Conservation (phyloP, 2,797 vertebrate species). For the Streptopelia turtur region DNA sequence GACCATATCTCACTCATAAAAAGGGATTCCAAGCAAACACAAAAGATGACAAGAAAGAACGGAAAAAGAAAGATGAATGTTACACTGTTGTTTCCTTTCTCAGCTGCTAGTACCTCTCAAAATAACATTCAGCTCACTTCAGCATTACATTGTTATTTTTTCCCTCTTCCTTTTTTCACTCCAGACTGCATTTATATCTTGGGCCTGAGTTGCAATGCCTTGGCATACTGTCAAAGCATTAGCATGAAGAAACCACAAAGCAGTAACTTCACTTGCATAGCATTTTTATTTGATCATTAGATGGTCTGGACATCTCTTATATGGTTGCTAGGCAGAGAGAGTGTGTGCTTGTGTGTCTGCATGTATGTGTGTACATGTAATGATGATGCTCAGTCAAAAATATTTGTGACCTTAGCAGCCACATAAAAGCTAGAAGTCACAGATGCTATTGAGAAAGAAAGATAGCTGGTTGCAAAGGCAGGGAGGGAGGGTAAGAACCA, state of each 20-base stretch:
- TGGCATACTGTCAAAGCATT: conserved; percentile 34
- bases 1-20: not conserved
- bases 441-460: not conserved
- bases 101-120: not conserved
- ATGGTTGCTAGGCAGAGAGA: not conserved
- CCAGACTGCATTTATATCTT: not conserved
- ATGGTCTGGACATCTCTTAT: not conserved
- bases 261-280: not conserved
- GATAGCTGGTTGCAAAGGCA: not conserved
- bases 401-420: not conserved
- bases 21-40: not conserved
- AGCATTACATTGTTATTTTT: not conserved
- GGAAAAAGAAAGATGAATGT: conserved; percentile 10
- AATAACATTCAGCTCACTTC: not conserved
- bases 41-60: not conserved
- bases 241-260: conserved; percentile 32
- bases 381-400: not conserved
- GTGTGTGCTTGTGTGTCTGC: no score
- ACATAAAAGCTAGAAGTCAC: conserved; percentile 9
- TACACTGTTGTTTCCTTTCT: not conserved
- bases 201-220: not conserved
- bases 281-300: conserved; percentile 55
- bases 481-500: not conserved
- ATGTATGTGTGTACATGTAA: not conserved
- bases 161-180: not conserved